Evolutionary conservation across 2,113 vertebrate species (phyloP).

Genomic region (Leptocoma aspasia): DNA sequence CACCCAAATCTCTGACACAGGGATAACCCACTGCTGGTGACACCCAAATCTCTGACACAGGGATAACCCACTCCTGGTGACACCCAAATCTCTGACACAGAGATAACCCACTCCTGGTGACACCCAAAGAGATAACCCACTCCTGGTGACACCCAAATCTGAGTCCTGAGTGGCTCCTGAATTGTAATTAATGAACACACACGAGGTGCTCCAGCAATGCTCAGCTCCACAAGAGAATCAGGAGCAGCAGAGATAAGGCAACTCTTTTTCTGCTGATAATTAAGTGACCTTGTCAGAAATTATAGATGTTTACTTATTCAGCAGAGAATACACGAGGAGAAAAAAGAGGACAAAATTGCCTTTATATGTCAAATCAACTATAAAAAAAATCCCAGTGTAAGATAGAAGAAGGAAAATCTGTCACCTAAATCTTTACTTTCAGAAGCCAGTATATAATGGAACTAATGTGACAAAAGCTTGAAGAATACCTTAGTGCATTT

Average conservation of each 20-base stretch:
- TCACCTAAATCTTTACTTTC: background rate
- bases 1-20: no score
- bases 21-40: constrained; percentile 28
- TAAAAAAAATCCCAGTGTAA: background rate
- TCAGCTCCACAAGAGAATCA: background rate
- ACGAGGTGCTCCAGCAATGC: background rate
- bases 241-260: background rate
- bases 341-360: background rate
- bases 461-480: background rate
- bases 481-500: background rate
- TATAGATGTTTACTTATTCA: constrained; percentile 44
- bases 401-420: background rate
- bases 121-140: constrained; percentile 38
- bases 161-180: background rate
- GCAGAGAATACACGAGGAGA: background rate
- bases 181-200: background rate
- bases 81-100: background rate
- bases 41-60: background rate
- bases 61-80: no score
- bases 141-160: background rate
- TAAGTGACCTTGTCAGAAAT: constrained; percentile 62
- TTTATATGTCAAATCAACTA: constrained; percentile 17
- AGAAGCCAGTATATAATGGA: background rate
- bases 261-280: constrained; percentile 3
- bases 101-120: no score